Evolutionary conservation across 2,113 vertebrate species (phyloP), one percentile per base, ranked within the genome.

Genomic region (Prionailurus bengalensis): DNA sequence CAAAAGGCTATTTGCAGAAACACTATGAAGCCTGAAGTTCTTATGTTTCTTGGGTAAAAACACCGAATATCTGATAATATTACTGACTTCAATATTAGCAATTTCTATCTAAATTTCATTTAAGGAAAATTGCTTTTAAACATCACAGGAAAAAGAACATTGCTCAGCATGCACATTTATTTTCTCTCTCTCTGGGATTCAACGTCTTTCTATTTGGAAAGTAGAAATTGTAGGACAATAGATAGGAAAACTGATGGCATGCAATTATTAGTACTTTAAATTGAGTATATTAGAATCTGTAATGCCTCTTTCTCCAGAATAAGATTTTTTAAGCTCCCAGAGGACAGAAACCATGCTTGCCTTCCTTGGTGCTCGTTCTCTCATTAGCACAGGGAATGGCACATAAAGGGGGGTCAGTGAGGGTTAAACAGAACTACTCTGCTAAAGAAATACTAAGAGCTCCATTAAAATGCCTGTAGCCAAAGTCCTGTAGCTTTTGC

Each of bases 111-210:
- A 94, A 91, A 90, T 92, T 93, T 93, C 65, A 55, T 71, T 96
- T 78, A 94, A 90, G 71, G 92, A 86, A 88, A 95, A 90, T 73
- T 96, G 58, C 87, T 96, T 92, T 95, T 51, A 73, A 96, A 95
- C 45, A 48, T 70, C 42, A 16, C 14, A 63, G 63, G 65, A 19
- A n/a, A 83, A 87, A 94, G 87, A 95, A 91, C 23, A 85, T 13
- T 86, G 81, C 92, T 95, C 61, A 85, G 88, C 66, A 82, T 13
- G 74, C 48, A 74, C 23, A 63, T 89, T 92, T 90, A 45, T 94
- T 88, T 61, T 90, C 27, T 78, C 66, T 85, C 83, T 97, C 71
- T 65, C 6, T 76, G 87, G 70, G 80, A 81, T 92, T 94, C 92
- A 82, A 65, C 63, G 79, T 95, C 45, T 25, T 95, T 95, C 73